These are phyloP conservation scores for Monochamus alternatus DNA, from an alignment of 2,888 invertebrate species.

Conservation along the genomic window DNA sequence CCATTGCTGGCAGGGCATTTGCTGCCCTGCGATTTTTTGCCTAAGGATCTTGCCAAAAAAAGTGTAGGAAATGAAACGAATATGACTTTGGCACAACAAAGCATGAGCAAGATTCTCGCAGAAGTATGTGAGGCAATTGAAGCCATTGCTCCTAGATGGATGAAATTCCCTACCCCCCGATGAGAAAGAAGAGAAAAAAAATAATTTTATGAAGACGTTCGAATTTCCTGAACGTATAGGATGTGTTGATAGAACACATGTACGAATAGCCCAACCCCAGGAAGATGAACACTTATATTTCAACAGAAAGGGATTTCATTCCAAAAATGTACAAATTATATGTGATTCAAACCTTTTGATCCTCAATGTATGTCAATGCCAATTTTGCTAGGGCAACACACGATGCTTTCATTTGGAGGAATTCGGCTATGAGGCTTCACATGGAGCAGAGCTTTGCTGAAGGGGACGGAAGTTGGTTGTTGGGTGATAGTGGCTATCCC, in stretches of 20 bases:
- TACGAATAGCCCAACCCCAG: not conserved
- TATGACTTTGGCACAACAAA: not conserved
- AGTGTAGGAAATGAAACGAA: not conserved
- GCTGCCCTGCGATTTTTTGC: not conserved
- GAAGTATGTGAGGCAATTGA: not conserved
- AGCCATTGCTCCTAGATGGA: not conserved
- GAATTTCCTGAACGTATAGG: not conserved
- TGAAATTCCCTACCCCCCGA: not conserved
- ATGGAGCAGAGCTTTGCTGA: not conserved
- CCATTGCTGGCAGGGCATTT: not conserved
- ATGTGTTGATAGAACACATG: slow-evolving; percentile 17
- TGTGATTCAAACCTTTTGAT: not conserved
- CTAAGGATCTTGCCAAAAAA: not conserved
- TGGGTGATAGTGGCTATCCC: slow-evolving; percentile 18
- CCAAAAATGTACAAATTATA: slow-evolving; percentile 20
- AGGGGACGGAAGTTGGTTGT: not conserved
- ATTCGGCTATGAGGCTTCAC: not conserved
- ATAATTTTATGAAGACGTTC: not conserved
- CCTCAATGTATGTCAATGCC: not conserved
- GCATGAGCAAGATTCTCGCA: not conserved
- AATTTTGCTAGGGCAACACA: not conserved
- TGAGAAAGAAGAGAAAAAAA: not conserved
- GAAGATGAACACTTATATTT: slow-evolving; percentile 10
- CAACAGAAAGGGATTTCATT: slow-evolving; percentile 14
- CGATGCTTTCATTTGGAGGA: not conserved